Evolutionary conservation across 2,797 vertebrate genomes (phyloP), one percentile per base, ranked within the genome.

Genomic region (Lithobates sylvaticus): DNA sequence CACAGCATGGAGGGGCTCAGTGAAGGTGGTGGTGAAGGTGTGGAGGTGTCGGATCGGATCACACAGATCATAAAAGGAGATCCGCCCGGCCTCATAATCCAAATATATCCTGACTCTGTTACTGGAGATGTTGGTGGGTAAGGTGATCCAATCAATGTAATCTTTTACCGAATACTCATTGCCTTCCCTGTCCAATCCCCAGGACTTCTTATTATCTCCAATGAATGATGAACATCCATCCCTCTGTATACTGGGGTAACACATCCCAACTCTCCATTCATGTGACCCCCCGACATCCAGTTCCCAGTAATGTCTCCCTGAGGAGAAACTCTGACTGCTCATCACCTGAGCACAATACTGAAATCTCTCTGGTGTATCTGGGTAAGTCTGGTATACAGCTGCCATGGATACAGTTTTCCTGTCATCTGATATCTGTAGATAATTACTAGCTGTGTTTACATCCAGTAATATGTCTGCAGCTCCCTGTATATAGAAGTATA

Each of bases 151-250:
- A 36, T 68, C 69, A 23, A 12, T 54, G 42, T 69, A 27, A 18
- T 84, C 61, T 64, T 42, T 69, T 15, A 76, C 82, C 18, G 61
- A 58, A 23, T 73, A 58, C 68, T 18, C 23, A 18, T 61, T 36
- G 8, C 10, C 36, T 29, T 12, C 21, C 10, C 58, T 64, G 8
- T 47, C 16, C n/a, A 86, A 71, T 58, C 84, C 68, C 78, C 78
- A 86, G 44, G 78, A 86, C 65, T 81, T 78, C 18, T 32, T 81
- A 69, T 86, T 81, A 54, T 67, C 26, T 16, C 84, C 78, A n/a
- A 81, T 69, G 15, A n/a, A 44, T 13, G 84, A 58, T 42, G 21
- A 44, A 27, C 29, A 4, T 27, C 84, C 72, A 7, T 23, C 32
- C 16, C 78, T 68, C 10, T 81, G 34, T 70, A 76, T 86, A 64